Percentiles rank a stretch among this genome's conserved stretches.
Conservation (phyloP, 2,113 vertebrate species). For the Tychaedon coryphoeus region DNA sequence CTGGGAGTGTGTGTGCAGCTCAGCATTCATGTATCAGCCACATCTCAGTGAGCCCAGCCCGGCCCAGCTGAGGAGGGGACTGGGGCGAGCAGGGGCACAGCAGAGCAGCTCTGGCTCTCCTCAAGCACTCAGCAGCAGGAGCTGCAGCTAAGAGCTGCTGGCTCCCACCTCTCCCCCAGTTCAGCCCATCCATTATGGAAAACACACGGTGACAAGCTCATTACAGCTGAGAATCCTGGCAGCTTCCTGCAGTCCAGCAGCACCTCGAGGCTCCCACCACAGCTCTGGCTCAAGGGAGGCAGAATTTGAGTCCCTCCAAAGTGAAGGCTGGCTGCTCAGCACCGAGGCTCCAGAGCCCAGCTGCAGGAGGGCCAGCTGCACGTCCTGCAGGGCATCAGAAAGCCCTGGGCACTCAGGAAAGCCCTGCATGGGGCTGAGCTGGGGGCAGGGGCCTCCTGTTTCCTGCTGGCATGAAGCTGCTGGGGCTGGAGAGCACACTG, state of each 20-base stretch:
- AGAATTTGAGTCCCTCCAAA: not conserved
- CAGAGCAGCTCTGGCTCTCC: accelerated
- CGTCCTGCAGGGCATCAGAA: not conserved
- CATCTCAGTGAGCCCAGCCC: not conserved
- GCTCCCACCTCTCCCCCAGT: not conserved
- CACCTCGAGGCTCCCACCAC: accelerated
- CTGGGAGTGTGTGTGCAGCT: not conserved
- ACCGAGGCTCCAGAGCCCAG: accelerated
- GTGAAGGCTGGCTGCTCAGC: not conserved
- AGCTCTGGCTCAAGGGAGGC: accelerated
- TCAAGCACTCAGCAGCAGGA: not conserved
- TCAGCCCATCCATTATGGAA: accelerated
- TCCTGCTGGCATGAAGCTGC: not conserved
- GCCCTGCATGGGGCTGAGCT: accelerated
- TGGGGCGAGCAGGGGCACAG: accelerated
- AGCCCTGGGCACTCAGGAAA: not conserved
- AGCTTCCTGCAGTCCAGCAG: not conserved
- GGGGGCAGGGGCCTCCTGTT: conserved; percentile 8
- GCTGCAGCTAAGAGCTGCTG: not conserved
- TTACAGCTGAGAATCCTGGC: not conserved
- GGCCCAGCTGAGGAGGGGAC: not conserved
- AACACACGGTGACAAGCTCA: accelerated
- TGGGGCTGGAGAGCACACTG: not conserved
- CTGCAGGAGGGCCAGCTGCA: not conserved
- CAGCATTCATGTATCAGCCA: not conserved